These are phyloP conservation scores for Coregonus suidteri DNA, from an alignment of 2,797 vertebrate genomes.

Conservation along the genomic window DNA sequence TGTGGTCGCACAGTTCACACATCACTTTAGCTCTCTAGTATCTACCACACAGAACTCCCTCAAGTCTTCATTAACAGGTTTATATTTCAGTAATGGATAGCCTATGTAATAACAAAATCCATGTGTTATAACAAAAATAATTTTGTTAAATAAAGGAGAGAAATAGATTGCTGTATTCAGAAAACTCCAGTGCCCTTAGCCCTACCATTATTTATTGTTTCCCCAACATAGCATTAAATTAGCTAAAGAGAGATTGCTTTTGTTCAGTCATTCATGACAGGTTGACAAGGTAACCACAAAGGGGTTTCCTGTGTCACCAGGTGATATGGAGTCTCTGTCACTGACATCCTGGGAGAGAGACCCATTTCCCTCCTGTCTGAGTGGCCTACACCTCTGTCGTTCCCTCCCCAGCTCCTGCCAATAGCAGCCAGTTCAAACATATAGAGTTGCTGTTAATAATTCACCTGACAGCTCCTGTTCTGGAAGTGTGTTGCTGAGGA, in stretches of 20 bases:
- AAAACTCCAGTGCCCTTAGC: not conserved
- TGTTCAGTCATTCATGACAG: not conserved
- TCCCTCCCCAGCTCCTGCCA: not conserved
- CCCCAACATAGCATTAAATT: not conserved
- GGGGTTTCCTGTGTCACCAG: slow-evolving; percentile 28
- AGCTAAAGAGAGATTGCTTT: not conserved
- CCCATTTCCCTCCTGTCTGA: slow-evolving; percentile 26
- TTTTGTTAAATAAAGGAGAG: too few species aligned
- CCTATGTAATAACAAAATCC: not conserved
- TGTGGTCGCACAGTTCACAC: not conserved
- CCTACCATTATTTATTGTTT: too few species aligned
- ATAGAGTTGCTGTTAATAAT: slow-evolving; percentile 61
- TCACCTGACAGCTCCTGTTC: slow-evolving; percentile 46
- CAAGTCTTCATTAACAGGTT: not conserved
- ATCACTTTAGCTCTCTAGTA: not conserved
- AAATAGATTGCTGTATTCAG: not conserved
- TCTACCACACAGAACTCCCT: not conserved
- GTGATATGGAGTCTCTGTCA: slow-evolving; percentile 30
- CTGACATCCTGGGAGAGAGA: slow-evolving; percentile 12
- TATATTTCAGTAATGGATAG: not conserved
- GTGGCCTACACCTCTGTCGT: not conserved
- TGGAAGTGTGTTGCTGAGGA: slow-evolving; percentile 5
- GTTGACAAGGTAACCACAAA: not conserved
- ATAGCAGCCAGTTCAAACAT: slow-evolving; percentile 31
- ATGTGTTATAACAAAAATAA: too few species aligned